Base-by-base conservation (phyloP, 2,888 invertebrate species). In the Hoplodrina blanda region DNA sequence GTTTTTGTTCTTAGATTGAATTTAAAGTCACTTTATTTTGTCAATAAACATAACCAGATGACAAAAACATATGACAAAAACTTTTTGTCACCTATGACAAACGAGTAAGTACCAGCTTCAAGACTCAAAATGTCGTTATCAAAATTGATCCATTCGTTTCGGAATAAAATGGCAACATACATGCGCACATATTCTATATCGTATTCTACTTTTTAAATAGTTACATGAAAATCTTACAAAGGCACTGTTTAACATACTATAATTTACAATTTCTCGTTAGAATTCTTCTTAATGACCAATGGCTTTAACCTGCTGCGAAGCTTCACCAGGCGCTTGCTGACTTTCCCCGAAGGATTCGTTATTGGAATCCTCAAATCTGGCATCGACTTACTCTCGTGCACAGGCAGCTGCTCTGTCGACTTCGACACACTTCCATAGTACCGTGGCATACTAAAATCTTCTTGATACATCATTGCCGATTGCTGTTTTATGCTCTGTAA, bases 401-500 rank as follows among this genome's bases (percentile, higher is more conserved):
- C 92, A 0, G 94, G 87, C 4, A 88, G 73, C 6, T 86, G 85
- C 46, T 94, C 92, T 0, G 86, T 76, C 0, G 90, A 76, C 56
- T 94, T 92, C 0, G 93, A 84, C 1, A 94, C 89, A 2, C 94
- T 91, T 0, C 97, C 96, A 79, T 97, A 97, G 81, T 97, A 97
- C 70, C 97, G 92, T 0, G 97, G 97, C 97, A 97, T 97, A 25
- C 97, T 96, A 66, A 96, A 97, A 77, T 97, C 97, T 62, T 96
- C 95, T 37, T 95, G 92, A 46, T 94, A 94, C 91, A 94, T 91
- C 78, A 93, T 77, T 55, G 96, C 96, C 0, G 96, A 95, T 56
- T 96, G 95, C 85, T 96, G 96, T 70, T 96, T 96, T 19, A 96
- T 94, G 73, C 95, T 94, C 73, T 95, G 93, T 41, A 96, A 83